Conservation (phyloP, 2,113 vertebrate species). For the Lasiurus borealis region DNA sequence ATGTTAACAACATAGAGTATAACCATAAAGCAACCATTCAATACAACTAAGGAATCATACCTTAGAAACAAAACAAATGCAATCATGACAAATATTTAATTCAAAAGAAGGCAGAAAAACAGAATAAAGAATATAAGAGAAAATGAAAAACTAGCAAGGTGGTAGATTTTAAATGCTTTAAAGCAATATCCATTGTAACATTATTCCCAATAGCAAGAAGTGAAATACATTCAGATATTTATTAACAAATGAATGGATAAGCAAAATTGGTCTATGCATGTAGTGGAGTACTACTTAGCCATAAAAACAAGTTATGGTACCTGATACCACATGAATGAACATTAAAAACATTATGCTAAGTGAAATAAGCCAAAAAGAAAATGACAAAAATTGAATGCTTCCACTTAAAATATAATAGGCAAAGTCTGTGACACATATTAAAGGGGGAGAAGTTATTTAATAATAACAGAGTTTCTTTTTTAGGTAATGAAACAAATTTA, state of each 20-base stretch:
- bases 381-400: background rate
- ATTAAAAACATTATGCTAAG: background rate
- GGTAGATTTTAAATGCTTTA: background rate
- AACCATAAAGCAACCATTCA: background rate
- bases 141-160: background rate
- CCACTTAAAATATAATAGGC: background rate
- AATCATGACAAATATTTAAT: background rate
- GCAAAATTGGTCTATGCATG: background rate
- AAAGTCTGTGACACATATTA: background rate
- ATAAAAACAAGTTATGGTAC: background rate
- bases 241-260: background rate
- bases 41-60: background rate
- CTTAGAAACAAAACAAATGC: background rate
- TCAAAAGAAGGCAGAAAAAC: background rate
- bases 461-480: background rate
- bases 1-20: background rate
- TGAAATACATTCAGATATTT: background rate
- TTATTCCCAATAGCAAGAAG: background rate
- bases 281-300: background rate
- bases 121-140: background rate
- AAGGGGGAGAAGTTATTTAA: background rate
- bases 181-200: background rate
- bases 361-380: background rate
- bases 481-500: background rate
- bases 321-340: background rate